These are phyloP conservation scores for Calcarius lapponicus DNA, from an alignment of 2,797 vertebrate species.

Conservation along the genomic window DNA sequence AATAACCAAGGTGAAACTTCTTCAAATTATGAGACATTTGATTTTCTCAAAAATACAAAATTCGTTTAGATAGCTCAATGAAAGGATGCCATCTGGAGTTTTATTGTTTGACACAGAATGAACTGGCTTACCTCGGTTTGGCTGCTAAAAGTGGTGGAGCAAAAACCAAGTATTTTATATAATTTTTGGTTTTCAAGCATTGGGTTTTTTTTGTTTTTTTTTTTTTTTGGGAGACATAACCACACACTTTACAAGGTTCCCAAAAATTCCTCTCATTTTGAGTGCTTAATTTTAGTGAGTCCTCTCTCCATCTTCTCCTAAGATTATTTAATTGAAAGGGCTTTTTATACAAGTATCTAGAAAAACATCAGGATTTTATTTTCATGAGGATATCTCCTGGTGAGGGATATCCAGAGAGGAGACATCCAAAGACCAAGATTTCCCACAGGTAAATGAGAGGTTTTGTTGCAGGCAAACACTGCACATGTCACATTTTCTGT, in stretches of 20 bases:
- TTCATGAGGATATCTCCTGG: neutral
- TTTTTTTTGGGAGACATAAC: neutral
- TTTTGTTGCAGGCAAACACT: neutral
- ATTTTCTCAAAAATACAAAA: constrained; percentile 48
- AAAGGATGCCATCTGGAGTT: neutral
- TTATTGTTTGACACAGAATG: neutral
- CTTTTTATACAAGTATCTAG: neutral
- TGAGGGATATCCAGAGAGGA: neutral
- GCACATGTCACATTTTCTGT: neutral
- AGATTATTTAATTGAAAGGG: neutral
- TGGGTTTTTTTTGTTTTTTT: no score
- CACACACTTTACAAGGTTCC: neutral
- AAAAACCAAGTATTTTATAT: neutral
- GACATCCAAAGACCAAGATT: neutral
- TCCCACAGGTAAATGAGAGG: neutral
- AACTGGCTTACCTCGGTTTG: neutral
- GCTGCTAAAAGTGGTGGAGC: neutral
- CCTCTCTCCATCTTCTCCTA: neutral
- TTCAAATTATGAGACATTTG: neutral
- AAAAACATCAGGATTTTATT: neutral
- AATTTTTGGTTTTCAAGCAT: neutral
- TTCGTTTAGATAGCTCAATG: neutral
- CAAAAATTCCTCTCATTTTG: neutral
- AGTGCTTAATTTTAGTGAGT: neutral
- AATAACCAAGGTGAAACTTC: constrained; percentile 4